Evolutionary conservation across 1,140 invertebrate species (phyloP).

Genomic region (Fragariocoptes setiger): DNA sequence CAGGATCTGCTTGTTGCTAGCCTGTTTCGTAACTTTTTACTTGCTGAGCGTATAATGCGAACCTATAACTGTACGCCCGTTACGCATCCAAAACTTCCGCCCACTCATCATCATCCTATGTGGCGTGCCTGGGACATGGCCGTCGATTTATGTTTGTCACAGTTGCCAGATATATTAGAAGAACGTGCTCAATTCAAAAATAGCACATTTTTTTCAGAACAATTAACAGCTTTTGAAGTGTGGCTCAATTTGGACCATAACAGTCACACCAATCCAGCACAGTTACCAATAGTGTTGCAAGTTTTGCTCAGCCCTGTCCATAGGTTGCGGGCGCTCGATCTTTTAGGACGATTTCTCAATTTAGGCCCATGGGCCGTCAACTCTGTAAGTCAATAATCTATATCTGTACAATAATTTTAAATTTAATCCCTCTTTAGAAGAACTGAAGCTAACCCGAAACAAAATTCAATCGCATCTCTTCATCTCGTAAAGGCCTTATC

Average conservation of each 20-base stretch:
- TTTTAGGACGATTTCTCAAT: constrained; percentile 77
- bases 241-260: constrained; percentile 35
- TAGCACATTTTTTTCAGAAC: constrained; percentile 83
- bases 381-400: constrained; percentile 19
- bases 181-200: constrained; percentile 22
- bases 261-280: constrained; percentile 46
- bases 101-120: constrained; percentile 39
- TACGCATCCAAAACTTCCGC: constrained; percentile 55
- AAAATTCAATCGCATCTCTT: constrained; percentile 5
- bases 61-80: constrained; percentile 85
- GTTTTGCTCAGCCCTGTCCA: constrained; percentile 88
- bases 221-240: constrained; percentile 84
- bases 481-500: constrained; percentile 32
- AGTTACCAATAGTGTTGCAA: constrained; percentile 76
- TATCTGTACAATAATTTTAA: constrained; percentile 1
- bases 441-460: not conserved
- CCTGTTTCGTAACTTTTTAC: constrained; percentile 79
- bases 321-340: constrained; percentile 61
- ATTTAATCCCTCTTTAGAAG: not conserved
- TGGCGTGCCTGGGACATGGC: constrained; percentile 85
- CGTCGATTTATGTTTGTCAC: constrained; percentile 60
- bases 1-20: constrained; percentile 92
- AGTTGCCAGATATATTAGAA: constrained; percentile 41
- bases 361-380: constrained; percentile 89
- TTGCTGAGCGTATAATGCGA: constrained; percentile 79